Evolutionary conservation across 2,888 invertebrate species (phyloP), one percentile per base, ranked within the genome.

Genomic region (Petrolisthes manimaculis): DNA sequence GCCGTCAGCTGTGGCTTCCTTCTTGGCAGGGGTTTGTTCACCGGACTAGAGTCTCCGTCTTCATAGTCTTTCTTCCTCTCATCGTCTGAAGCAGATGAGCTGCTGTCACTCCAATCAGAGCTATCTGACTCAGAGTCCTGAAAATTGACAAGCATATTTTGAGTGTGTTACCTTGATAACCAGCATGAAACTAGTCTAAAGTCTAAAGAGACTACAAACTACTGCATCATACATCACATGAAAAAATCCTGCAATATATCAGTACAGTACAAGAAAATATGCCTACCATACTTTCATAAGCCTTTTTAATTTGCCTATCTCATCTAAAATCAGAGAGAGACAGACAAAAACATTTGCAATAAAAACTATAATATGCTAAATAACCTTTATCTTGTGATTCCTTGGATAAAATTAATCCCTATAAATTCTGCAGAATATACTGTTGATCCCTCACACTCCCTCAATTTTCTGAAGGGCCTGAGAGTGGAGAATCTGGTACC

Each of bases 21-120:
- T n/a, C 91, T 86, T 14, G 91, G 91, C 14, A 91, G 79, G 5
- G 91, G 91, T 69, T 91, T 91, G 82, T 89, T 91, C 78, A 86
- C 75, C 18, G 87, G 88, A 55, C 84, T 87, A 55, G 83, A 80
- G 69, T 84, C 88, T 53, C 84, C 71, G 5, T 89, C 89, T 69
- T 83, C 89, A 37, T 86, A 78, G 51, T 85, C 87, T 83, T 90
- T 88, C 56, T 88, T 83, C 86, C 86, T 85, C 37, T 91, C 91
- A 71, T 89, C 90, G 83, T 89, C 86, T 3, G 84, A 89, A 9
- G 81, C 83, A 9, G 89, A 89, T 53, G 91, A 89, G 69, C 89
- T 90, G 82, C 86, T 88, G 74, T 90, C 90, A 51, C 84, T 88
- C 84, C 86, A 86, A 67, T 83, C 90, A 2, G 90, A 90, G 37